Percentiles rank a stretch among this genome's conserved stretches.
These are phyloP conservation scores for Aleiodes testaceus DNA, from an alignment of 2,888 invertebrate species.

Conservation along the genomic window DNA sequence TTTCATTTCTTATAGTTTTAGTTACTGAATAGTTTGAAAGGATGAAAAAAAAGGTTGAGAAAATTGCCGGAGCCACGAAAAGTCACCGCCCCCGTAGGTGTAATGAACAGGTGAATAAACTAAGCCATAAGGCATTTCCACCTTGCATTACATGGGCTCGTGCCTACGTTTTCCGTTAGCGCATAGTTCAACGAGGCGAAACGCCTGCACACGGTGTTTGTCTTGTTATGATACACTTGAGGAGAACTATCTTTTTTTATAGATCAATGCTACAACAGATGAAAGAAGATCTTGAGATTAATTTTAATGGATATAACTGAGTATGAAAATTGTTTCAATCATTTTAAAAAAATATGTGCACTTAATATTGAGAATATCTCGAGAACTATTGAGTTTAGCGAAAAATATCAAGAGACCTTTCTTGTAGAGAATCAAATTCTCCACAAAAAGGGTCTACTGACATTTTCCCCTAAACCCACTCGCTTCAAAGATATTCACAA, in stretches of 20 bases:
- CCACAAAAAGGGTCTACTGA: too few relatives aligned
- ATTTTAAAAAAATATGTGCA: too few relatives aligned
- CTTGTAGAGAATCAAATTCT: too few relatives aligned
- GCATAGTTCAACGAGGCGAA: constrained; percentile 57
- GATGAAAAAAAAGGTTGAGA: background rate
- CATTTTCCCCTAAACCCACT: too few relatives aligned
- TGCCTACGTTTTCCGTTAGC: constrained; percentile 57
- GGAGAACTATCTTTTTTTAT: constrained; percentile 5
- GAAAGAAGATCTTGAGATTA: background rate
- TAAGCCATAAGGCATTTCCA: constrained; percentile 58
- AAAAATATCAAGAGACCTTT: too few relatives aligned
- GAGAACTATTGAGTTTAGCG: too few relatives aligned
- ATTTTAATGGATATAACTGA: background rate
- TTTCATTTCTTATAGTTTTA: background rate
- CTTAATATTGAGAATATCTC: too few relatives aligned
- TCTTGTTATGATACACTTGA: constrained; percentile 16
- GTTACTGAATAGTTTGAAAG: too few relatives aligned
- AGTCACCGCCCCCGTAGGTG: constrained; percentile 46
- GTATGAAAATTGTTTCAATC: too few relatives aligned
- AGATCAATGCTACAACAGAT: constrained; percentile 22
- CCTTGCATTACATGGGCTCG: constrained; percentile 54
- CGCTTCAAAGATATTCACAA: too few relatives aligned
- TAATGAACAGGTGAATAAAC: constrained; percentile 56
- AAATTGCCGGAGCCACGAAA: constrained; percentile 35
- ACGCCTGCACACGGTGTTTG: constrained; percentile 41